phyloP scores from a whole-genome alignment of 2,113 vertebrate species.

The Fulmarus glacialis region DNA sequence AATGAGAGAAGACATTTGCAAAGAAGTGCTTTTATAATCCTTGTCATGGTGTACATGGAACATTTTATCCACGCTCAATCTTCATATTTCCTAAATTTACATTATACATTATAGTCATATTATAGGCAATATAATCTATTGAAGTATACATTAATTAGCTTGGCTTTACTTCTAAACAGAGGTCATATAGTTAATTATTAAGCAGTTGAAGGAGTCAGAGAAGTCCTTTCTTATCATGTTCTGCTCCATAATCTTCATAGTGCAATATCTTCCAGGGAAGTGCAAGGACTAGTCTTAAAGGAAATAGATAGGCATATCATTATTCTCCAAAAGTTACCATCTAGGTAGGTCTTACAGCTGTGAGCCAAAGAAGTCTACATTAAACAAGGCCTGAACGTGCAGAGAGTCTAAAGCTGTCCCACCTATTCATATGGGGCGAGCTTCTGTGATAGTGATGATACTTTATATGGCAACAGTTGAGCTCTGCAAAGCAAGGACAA shows the following conservation, averaged over 20 bases:
- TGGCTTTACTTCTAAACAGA: conserved; percentile 27
- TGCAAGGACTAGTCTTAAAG: background rate
- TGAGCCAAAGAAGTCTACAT: background rate
- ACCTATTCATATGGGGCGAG: background rate
- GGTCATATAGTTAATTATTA: conserved; percentile 37
- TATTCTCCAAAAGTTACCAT: background rate
- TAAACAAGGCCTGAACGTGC: background rate
- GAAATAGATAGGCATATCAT: background rate
- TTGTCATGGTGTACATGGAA: background rate
- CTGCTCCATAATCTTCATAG: conserved; percentile 25
- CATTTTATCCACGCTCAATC: conserved; percentile 1
- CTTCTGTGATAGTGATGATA: background rate
- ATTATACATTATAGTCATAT: conserved; percentile 2
- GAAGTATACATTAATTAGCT: conserved; percentile 49
- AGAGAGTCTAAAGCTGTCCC: background rate
- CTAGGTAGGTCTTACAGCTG: background rate
- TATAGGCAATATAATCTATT: background rate
- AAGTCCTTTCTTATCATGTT: conserved; percentile 7
- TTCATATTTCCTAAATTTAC: conserved; percentile 27
- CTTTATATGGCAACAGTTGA: background rate
- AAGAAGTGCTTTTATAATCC: conserved; percentile 34
- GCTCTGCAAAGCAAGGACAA: background rate
- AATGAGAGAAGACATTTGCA: conserved; percentile 43
- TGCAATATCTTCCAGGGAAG: background rate
- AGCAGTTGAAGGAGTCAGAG: conserved; percentile 40